Conservation (phyloP, 2,797 vertebrate species). For the Serranus cabrilla region DNA sequence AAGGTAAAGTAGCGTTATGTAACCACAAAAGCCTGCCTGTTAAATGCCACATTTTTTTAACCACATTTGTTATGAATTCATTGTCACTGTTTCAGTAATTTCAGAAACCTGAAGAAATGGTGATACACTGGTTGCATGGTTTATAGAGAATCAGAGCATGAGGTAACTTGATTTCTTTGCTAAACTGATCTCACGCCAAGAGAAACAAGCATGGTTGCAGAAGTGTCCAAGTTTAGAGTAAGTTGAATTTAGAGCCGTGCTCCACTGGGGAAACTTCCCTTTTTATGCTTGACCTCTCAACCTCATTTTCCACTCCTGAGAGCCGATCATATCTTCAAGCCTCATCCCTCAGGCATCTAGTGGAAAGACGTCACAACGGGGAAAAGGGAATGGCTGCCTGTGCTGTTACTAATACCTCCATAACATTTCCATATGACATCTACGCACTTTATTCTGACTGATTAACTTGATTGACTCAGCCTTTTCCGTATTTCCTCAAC, state of each 20-base stretch:
- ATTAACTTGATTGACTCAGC: conserved; percentile 5
- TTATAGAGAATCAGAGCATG: conserved; percentile 47
- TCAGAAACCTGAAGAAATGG: conserved; percentile 15
- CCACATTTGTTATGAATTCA: conserved; percentile 8
- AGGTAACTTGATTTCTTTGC: conserved; percentile 62
- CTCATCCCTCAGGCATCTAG: conserved; percentile 65
- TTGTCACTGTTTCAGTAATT: background rate
- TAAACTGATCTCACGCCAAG: conserved; percentile 72
- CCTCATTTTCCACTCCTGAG: conserved; percentile 86
- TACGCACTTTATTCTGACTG: conserved; percentile 23
- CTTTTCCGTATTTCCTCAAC: conserved; percentile 18
- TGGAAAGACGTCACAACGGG: conserved; percentile 47
- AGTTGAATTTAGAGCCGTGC: conserved; percentile 75
- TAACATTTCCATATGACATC: conserved; percentile 22
- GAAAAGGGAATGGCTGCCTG: conserved; percentile 19
- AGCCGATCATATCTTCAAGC: conserved; percentile 73
- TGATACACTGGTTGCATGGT: conserved; percentile 16
- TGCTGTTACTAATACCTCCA: conserved; percentile 9
- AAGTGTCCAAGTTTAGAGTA: conserved; percentile 82
- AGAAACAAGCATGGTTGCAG: conserved; percentile 82
- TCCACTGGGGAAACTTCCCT: conserved; percentile 79
- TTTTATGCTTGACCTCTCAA: conserved; percentile 81
- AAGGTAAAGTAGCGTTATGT: conserved; percentile 8
- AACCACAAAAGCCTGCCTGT: background rate
- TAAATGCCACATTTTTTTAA: background rate